phyloP scores from a whole-genome alignment of 2,888 invertebrate species.

The Drosophila eohydei region DNA sequence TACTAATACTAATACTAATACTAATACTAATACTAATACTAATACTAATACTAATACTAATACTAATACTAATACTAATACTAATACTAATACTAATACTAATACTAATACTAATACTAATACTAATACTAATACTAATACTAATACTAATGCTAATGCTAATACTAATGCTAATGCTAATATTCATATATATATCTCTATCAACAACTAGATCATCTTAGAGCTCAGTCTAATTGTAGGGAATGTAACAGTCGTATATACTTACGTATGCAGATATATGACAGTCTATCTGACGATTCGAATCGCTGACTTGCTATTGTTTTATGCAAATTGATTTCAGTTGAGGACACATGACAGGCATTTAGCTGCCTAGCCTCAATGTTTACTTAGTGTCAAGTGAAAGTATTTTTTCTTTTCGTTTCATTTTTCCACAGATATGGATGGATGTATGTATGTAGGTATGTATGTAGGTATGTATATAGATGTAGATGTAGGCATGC shows the following conservation, averaged over 20 bases:
- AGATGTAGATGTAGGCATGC: not conserved
- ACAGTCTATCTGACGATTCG: not conserved
- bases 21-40: not conserved
- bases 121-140: conserved; percentile 4
- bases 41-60: not conserved
- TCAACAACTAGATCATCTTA: not conserved
- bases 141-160: not conserved
- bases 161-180: too few relatives aligned
- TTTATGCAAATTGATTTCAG: conserved; percentile 66
- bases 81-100: not conserved
- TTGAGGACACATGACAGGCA: conserved; percentile 67
- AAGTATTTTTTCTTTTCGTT: conserved; percentile 44
- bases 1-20: not conserved
- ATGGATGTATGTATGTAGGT: not conserved
- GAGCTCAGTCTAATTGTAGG: not conserved
- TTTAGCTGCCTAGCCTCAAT: conserved; percentile 49
- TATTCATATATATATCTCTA: not conserved
- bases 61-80: not conserved
- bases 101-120: not conserved
- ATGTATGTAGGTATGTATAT: not conserved
- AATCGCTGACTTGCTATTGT: conserved; percentile 12
- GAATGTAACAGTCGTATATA: not conserved
- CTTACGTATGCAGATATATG: not conserved
- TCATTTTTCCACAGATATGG: not conserved
- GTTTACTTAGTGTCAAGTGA: conserved; percentile 72